A percentile compares a stretch with the other conserved stretches of the same genome.
Conservation (phyloP, 2,113 vertebrate genomes). For the Pedetes capensis region DNA sequence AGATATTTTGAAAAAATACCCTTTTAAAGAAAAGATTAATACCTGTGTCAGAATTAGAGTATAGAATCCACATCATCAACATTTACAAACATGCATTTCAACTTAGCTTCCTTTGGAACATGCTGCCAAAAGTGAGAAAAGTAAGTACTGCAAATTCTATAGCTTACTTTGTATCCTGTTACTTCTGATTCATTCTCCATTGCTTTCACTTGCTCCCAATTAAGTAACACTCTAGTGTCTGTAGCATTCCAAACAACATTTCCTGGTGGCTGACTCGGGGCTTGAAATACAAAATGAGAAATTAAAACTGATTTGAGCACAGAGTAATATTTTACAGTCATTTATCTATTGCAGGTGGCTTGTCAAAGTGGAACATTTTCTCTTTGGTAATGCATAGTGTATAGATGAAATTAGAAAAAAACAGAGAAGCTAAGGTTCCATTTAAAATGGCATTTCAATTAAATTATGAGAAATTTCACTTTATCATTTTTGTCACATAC, state of each 20-base stretch:
- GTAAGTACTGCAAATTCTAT: not conserved
- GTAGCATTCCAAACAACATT: slow-evolving; percentile 95
- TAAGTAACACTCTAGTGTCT: slow-evolving; percentile 90
- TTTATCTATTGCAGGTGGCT: not conserved
- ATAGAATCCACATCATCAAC: not conserved
- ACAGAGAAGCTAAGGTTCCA: slow-evolving; percentile 1
- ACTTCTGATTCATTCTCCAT: slow-evolving; percentile 95
- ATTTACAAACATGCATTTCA: not conserved
- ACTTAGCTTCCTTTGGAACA: not conserved
- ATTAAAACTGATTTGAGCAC: slow-evolving; percentile 37
- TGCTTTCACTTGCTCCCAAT: slow-evolving; percentile 95
- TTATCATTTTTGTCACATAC: not conserved
- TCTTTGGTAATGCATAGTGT: not conserved
- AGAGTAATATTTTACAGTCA: slow-evolving; percentile 56
- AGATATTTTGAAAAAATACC: not conserved
- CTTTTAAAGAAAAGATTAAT: not conserved
- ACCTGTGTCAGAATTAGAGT: not conserved
- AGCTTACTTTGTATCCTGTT: slow-evolving; percentile 92
- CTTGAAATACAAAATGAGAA: slow-evolving; percentile 80
- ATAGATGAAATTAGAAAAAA: slow-evolving; percentile 53
- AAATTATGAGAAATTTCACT: not conserved
- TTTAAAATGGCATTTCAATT: not conserved
- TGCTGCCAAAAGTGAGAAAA: not conserved
- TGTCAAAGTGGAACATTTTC: not conserved
- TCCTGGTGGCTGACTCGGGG: slow-evolving; percentile 92